Evolutionary conservation across 2,113 vertebrate genomes (phyloP).

Genomic region (Uria aalge): DNA sequence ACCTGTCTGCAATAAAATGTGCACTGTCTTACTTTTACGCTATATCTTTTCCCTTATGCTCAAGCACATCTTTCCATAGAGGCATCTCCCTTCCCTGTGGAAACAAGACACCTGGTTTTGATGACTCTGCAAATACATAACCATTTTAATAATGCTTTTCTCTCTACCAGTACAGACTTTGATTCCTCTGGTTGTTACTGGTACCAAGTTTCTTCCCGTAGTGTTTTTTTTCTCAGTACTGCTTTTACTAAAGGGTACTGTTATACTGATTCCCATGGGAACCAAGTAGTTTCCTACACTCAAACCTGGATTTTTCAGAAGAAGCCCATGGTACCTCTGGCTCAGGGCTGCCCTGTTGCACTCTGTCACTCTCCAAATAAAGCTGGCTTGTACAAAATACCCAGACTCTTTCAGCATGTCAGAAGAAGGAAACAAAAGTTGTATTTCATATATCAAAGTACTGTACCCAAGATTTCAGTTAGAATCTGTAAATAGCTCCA

Average conservation of each 20-base stretch:
- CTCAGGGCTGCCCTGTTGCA: fast-evolving
- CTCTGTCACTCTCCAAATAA: fast-evolving
- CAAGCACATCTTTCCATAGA: background rate
- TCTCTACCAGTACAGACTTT: fast-evolving
- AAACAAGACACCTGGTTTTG: background rate
- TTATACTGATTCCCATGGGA: fast-evolving
- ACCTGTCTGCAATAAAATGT: constrained; percentile 53
- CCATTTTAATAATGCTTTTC: background rate
- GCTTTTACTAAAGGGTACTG: background rate
- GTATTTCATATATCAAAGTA: background rate
- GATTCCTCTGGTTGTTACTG: background rate
- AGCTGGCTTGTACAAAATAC: fast-evolving
- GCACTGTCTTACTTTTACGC: background rate
- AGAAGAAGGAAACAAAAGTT: fast-evolving
- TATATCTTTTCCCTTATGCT: background rate
- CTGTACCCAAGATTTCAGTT: background rate
- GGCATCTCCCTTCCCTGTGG: background rate
- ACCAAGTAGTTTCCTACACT: fast-evolving
- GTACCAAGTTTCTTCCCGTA: background rate
- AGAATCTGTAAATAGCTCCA: background rate
- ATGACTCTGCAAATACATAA: background rate
- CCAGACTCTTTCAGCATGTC: fast-evolving
- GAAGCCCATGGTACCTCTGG: fast-evolving
- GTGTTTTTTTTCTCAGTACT: background rate
- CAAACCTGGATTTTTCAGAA: background rate